These are phyloP conservation scores for Zophobas morio DNA, from an alignment of 1,140 invertebrate genomes.

Conservation along the genomic window DNA sequence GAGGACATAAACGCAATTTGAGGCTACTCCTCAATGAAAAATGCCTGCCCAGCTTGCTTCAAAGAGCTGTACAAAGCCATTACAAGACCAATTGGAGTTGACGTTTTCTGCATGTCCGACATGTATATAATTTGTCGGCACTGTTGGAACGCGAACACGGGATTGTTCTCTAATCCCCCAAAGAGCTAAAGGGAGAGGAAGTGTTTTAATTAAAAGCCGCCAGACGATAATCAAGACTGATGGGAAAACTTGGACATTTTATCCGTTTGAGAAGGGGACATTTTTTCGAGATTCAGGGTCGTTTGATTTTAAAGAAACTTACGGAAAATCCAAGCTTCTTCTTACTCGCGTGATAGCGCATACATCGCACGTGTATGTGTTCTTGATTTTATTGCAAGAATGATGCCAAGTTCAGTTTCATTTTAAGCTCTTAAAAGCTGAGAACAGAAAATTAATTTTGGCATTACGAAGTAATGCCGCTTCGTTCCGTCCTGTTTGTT, in stretches of 20 bases:
- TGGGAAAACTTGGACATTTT: slow-evolving; percentile 40
- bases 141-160: slow-evolving; percentile 6
- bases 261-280: not conserved
- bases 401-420: no score
- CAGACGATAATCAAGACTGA: slow-evolving; percentile 41
- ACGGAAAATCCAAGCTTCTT: no score
- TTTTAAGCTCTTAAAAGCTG: no score
- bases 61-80: not conserved
- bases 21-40: slow-evolving; percentile 4
- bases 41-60: not conserved
- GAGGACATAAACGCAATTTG: not conserved
- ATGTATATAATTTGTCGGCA: slow-evolving; percentile 29
- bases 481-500: no score
- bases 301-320: not conserved
- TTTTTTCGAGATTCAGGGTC: not conserved
- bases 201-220: slow-evolving; percentile 41
- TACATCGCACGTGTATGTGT: no score
- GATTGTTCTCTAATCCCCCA: slow-evolving; percentile 33
- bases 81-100: slow-evolving; percentile 37
- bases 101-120: slow-evolving; percentile 35
- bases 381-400: no score
- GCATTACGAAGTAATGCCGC: no score
- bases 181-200: slow-evolving; percentile 33
- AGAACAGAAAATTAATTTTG: no score
- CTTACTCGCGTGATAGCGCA: no score